Evolutionary conservation across 2,888 invertebrate genomes (phyloP), one percentile per base, ranked within the genome.

Genomic region (Andrena fulva): DNA sequence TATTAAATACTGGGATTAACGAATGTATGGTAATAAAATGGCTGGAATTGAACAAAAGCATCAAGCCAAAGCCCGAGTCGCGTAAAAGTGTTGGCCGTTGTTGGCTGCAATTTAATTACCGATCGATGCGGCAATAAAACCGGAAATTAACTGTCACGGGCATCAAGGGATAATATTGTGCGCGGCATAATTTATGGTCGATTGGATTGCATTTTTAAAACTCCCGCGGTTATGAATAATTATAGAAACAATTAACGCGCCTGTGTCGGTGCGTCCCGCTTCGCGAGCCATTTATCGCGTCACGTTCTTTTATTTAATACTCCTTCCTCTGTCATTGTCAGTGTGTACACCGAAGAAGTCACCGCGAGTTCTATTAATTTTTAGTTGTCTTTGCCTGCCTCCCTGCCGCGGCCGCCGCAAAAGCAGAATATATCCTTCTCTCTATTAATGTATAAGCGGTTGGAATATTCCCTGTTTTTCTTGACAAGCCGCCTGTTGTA

Each of bases 51-150:
- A 29, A 35, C 66, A 60, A 75, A 80, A 80, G 48, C 74, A 2
- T 20, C 12, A 12, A 33, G 16, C 35, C 27, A 16, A 42, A 59
- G 59, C 56, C 50, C 29, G n/a, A 10, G 12, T 29, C 67, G 66
- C 48, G 50, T 75, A 82, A 82, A 81, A 81, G 75, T 73, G 75
- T 63, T 59, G 50, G 56, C 16, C 24, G 74, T 48, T 63, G 75
- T 72, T 75, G 54, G 74, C 27, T 76, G 64, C 71, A 29, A 82
- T 81, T 82, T 82, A 81, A 81, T 82, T 76, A 82, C 56, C 82
- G 82, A 82, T 82, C 82, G 82, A 82, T 82, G 67, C 67, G 31
- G 63, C 68, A 82, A 81, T 81, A 82, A 82, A 82, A 81, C 82
- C 64, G 82, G 82, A 82, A 82, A 82, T 82, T 76, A 71, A 71